Conservation (phyloP, 2,888 invertebrate genomes). For the Mimumesa dahlbomi region DNA sequence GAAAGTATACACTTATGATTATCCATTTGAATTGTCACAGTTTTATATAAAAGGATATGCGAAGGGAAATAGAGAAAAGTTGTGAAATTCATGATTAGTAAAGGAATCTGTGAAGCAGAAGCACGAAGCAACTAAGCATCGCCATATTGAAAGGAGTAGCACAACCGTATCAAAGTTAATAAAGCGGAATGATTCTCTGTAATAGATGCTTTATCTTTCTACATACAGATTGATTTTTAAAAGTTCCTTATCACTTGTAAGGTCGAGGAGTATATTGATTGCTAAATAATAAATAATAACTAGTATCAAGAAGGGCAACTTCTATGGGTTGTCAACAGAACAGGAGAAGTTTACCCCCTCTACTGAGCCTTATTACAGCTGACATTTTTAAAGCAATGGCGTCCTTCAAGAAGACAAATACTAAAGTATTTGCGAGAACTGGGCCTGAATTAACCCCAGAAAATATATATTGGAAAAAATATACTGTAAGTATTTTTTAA, state of each 20-base stretch:
- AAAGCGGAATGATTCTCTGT: slow-evolving; percentile 25
- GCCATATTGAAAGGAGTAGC: slow-evolving; percentile 68
- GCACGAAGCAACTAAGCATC: slow-evolving; percentile 61
- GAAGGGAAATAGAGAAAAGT: slow-evolving; percentile 32
- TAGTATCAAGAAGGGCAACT: slow-evolving; percentile 16
- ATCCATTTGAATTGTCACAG: slow-evolving; percentile 25
- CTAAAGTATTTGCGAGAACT: slow-evolving; percentile 85
- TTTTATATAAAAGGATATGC: slow-evolving; percentile 27
- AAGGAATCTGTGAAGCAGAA: slow-evolving; percentile 42
- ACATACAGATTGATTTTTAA: not conserved
- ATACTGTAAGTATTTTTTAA: slow-evolving; percentile 85
- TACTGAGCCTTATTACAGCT: slow-evolving; percentile 43
- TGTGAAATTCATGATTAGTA: slow-evolving; percentile 57
- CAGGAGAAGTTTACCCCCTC: slow-evolving; percentile 40
- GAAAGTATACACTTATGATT: slow-evolving; percentile 15
- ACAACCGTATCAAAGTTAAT: slow-evolving; percentile 31
- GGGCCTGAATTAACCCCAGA: slow-evolving; percentile 88
- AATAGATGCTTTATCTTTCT: slow-evolving; percentile 16
- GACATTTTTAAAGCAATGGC: slow-evolving; percentile 78
- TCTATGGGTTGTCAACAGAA: slow-evolving; percentile 53
- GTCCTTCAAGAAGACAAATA: slow-evolving; percentile 87
- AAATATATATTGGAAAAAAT: slow-evolving; percentile 92
- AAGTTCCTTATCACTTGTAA: slow-evolving; percentile 1
- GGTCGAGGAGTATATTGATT: not conserved
- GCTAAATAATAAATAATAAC: not conserved